Evolutionary conservation across 2,888 invertebrate species (phyloP), one percentile per base, ranked within the genome.

Genomic region (Neoascia interrupta): DNA sequence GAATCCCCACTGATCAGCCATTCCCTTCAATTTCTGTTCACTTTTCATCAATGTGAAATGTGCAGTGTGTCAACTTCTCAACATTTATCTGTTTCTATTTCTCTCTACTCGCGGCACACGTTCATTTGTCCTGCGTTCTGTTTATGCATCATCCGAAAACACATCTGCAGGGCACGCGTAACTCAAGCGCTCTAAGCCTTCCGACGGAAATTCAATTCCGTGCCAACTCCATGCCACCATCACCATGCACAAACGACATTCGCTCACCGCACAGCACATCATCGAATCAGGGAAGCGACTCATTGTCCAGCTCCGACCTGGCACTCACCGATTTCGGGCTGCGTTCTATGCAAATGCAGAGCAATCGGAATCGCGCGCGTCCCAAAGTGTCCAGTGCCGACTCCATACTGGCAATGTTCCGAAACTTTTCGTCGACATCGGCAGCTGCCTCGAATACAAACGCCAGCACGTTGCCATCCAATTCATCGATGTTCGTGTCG

Each of bases 331-430:
- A 92, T 84, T 89, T 90, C 28, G 91, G 92, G 81, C 51, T 84
- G 68, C 83, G 84, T 11, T 81, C 83, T 16, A 83, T 83, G 47
- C 84, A 84, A 61, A 80, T 81, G 10, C 82, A 81, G 64, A 75
- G n/a, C 15, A 80, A 82, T 72, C 84, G 85, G 60, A 84, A 86
- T 61, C 85, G 85, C 15, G 83, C 87, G 16, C 86, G 88, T 53
- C 89, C 92, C 81, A 94, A 94, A 87, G 93, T 93, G 51, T 92
- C 94, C 21, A 94, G 94, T 84, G 94, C 95, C 6, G 95, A 95
- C 87, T 94, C 94, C 1, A 93, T 95, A 81, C 88, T 94, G 75
- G 94, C 94, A 6, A 94, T 95, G 93, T 94, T 95, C 85, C 90
- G 93, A 61, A 94, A 93, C 85, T 93, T 94, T 85, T 92, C 93